Evolutionary conservation across 2,113 vertebrate genomes (phyloP).

Genomic region (Shinisaurus crocodilurus): DNA sequence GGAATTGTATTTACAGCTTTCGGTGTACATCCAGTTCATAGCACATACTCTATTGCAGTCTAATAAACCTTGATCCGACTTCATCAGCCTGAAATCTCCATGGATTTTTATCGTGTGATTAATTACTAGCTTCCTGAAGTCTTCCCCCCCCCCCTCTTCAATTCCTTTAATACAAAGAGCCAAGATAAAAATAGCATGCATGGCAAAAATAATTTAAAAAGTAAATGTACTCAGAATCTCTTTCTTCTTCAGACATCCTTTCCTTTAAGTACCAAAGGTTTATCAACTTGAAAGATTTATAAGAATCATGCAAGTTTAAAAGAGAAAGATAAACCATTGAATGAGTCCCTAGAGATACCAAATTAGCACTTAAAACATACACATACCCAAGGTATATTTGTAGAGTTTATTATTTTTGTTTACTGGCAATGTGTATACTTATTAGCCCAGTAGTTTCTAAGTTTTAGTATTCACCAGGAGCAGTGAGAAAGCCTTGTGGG

Average conservation of each 20-base stretch:
- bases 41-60: slow-evolving; percentile 21
- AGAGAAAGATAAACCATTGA: slow-evolving; percentile 45
- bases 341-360: slow-evolving; percentile 41
- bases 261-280: slow-evolving; percentile 48
- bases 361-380: slow-evolving; percentile 46
- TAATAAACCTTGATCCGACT: slow-evolving; percentile 56
- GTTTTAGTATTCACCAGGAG: slow-evolving; percentile 39
- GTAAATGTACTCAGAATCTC: slow-evolving; percentile 8
- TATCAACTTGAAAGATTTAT: slow-evolving; percentile 33
- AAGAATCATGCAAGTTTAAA: slow-evolving; percentile 49
- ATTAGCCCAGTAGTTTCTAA: slow-evolving; percentile 35
- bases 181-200: not conserved
- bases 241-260: slow-evolving; percentile 40
- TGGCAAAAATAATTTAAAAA: slow-evolving; percentile 35
- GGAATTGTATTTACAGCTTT: slow-evolving; percentile 49
- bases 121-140: slow-evolving; percentile 62
- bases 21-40: slow-evolving; percentile 44
- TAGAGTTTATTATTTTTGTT: slow-evolving; percentile 44
- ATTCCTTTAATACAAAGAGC: slow-evolving; percentile 15
- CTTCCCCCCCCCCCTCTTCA: slow-evolving; percentile 53
- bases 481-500: not conserved
- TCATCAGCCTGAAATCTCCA: slow-evolving; percentile 53
- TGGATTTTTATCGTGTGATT: slow-evolving; percentile 60
- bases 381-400: slow-evolving; percentile 34
- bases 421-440: slow-evolving; percentile 11